Percentiles rank a stretch among this genome's conserved stretches.
These are phyloP conservation scores for Athalia circularis DNA, from an alignment of 2,888 invertebrate genomes.

Conservation along the genomic window DNA sequence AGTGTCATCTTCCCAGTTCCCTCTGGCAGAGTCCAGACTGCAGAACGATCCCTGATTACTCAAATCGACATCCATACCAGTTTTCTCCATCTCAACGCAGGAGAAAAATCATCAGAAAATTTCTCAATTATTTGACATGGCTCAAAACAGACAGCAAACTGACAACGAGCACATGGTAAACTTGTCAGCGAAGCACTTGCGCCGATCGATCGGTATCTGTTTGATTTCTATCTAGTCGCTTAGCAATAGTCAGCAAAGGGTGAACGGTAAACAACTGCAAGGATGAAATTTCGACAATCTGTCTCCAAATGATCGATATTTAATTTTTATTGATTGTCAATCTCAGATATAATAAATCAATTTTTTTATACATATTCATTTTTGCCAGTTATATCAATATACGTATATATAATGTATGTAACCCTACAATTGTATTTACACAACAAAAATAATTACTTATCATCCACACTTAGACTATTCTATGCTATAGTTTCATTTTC, in stretches of 20 bases:
- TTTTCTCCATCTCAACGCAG: no score
- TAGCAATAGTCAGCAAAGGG: background rate
- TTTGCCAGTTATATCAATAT: background rate
- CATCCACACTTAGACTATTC: no score
- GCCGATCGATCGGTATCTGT: constrained; percentile 17
- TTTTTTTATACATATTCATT: background rate
- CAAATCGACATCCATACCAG: background rate
- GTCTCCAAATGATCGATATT: background rate
- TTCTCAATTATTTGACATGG: background rate
- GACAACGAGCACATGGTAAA: constrained; percentile 15
- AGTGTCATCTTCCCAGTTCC: background rate
- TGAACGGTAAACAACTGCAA: background rate
- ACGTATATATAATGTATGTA: background rate
- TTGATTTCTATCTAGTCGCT: constrained; percentile 18
- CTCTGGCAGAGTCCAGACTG: background rate
- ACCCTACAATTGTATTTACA: no score
- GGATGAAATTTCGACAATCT: no score
- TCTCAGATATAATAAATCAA: background rate
- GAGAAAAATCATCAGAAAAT: no score
- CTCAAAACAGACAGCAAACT: constrained; percentile 11
- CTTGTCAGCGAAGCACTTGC: background rate
- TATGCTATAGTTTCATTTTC: no score
- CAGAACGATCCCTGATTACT: background rate
- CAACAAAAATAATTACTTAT: no score
- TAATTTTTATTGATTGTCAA: constrained; percentile 26